A percentile compares a stretch with the other conserved stretches of the same genome.
Conservation (phyloP, 2,888 invertebrate species). For the Selenia dentaria region DNA sequence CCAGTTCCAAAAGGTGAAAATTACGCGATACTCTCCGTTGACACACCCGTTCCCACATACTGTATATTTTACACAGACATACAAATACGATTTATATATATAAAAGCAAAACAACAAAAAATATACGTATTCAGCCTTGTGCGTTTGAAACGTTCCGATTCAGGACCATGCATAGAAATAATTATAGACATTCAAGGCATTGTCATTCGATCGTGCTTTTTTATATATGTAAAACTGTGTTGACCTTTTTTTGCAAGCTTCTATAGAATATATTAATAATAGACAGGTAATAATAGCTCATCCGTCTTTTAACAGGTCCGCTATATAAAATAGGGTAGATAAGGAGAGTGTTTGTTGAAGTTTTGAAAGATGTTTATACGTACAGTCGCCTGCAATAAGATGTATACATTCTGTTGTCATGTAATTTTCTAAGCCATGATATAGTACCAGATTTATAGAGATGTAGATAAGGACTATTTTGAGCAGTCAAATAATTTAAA, state of each 20-base stretch:
- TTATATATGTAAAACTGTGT: conserved; percentile 35
- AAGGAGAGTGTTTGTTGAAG: background rate
- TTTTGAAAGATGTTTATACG: background rate
- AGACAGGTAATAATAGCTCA: conserved; percentile 20
- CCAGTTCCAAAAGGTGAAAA: no score
- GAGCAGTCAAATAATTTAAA: no score
- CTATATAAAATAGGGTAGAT: conserved; percentile 3
- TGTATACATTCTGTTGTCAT: no score
- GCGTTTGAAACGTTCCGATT: conserved; percentile 17
- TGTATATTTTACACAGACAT: no score
- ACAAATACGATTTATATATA: background rate
- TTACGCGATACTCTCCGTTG: no score
- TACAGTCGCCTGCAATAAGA: no score
- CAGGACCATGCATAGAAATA: conserved; percentile 12
- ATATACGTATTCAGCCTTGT: conserved; percentile 11
- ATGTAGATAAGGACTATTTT: no score
- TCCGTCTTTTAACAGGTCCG: conserved; percentile 13
- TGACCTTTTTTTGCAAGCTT: conserved; percentile 39
- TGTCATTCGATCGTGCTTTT: conserved; percentile 27
- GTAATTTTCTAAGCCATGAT: no score
- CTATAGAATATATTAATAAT: conserved; percentile 38
- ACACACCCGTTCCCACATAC: no score
- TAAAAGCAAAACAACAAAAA: background rate
- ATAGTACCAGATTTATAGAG: no score
- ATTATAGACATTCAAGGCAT: conserved; percentile 19